Base-by-base conservation (phyloP, 2,113 vertebrate species). In the Malurus melanocephalus region DNA sequence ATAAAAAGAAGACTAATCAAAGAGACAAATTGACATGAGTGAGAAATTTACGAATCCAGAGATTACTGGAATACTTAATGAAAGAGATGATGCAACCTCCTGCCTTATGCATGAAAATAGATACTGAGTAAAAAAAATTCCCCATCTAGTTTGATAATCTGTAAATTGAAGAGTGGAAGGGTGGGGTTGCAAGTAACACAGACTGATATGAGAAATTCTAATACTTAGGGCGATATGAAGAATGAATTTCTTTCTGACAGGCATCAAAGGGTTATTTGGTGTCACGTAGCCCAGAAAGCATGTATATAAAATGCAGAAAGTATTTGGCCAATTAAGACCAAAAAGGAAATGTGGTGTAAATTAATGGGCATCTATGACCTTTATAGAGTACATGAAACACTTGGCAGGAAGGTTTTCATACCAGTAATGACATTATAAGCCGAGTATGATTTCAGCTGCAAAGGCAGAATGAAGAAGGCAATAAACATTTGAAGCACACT, bases 161-260 rank as follows among this genome's bases (percentile, higher is more conserved):
- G 26, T 38, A 65, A 76, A 71, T 8, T 45, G 52, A 74, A 33
- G 32, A 53, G 23, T 33, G 60, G 55, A 53, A 38, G 15, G 33
- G 33, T 53, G 52, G 20, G 23, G 11, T 13, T 88, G 35, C 35
- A 67, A 12, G 30, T 61, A 90, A 61, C 72, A 67, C 53, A 61
- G 49, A 10, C 2, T 28, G 38, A 53, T 74, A 14, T 3, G 33
- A 85, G 33, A 53, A 59, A 42, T 84, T 72, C 11, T 57, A 10
- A 45, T 45, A 30, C 5, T 42, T n/a, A 33, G 2, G 7, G 51
- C 0, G 0, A 4, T 27, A 24, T 9, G 13, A 65, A 72, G 57
- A 48, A 42, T 27, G 23, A 11, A 24, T 87, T 84, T 88, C 13
- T 20, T 74, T 74, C 74, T 48, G 45, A 66, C 2, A 6, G 48